Evolutionary conservation across 2,888 invertebrate species (phyloP), one percentile per base, ranked within the genome.

Genomic region (Callimorpha dominula): DNA sequence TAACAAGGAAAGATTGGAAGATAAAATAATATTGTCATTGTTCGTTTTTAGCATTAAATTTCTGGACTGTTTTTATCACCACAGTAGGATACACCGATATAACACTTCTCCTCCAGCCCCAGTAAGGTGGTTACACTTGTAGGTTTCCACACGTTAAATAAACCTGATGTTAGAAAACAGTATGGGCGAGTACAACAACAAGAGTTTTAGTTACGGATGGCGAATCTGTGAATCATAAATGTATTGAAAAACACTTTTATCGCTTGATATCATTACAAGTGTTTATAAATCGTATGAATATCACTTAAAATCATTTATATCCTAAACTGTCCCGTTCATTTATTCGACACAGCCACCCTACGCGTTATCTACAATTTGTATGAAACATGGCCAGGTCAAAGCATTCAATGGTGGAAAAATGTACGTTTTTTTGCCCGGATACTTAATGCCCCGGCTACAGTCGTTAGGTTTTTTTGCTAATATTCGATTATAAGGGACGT

Each of bases 341-440:
- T 5, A 12, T 49, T 17, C n/a, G 6, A 62, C 50, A 42, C 11
- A 17, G 42, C n/a, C 78, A 84, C 85, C 78, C 78, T 81, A 79
- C 67, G 14, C 17, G 77, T 85, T 86, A 85, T 87, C 83, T 86
- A 70, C 82, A 86, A 82, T 86, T 85, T 87, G 82, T 85, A 83
- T 83, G 78, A 85, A 83, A 83, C 86, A 79, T 78, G 83, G 78
- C 78, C 76, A 89, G 89, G 89, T 88, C 88, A 86, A 85, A 83
- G 76, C 76, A 84, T 89, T 88, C 86, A 88, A 88, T 85, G 79
- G 81, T 75, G 78, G 76, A 86, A 83, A 90, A 89, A 88, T 81
- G 85, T 82, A 52, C 68, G 62, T 71, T 76, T 77, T 57, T 87
- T 83, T 82, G 73, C 73, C 80, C 82, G 85, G 87, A 86, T 87